Conservation (phyloP, 2,797 vertebrate genomes). For the Pangasius macronema region DNA sequence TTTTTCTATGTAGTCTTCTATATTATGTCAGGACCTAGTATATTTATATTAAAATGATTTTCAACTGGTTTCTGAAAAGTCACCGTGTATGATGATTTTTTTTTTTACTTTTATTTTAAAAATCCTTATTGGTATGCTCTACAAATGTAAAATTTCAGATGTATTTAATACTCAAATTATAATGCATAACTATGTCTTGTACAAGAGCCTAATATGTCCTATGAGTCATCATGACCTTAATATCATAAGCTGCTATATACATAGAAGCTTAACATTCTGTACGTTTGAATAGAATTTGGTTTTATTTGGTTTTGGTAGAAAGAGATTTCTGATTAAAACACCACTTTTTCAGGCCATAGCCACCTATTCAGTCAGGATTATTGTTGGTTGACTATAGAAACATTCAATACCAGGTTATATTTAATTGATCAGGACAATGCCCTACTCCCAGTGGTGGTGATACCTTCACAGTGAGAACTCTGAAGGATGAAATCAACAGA, state of each 20-base stretch:
- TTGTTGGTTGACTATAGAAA: background rate
- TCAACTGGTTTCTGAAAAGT: conserved; percentile 10
- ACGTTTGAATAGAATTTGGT: background rate
- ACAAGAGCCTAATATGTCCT: background rate
- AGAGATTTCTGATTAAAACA: background rate
- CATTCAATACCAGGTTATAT: background rate
- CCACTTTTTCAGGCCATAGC: background rate
- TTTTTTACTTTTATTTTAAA: background rate
- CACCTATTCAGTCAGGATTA: background rate
- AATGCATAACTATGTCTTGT: background rate
- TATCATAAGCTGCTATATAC: conserved; percentile 10
- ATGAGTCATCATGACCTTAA: conserved; percentile 18
- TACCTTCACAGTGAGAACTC: background rate
- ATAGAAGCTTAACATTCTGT: background rate
- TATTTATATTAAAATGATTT: background rate
- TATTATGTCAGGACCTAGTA: conserved; percentile 1
- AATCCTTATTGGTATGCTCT: background rate
- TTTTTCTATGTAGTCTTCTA: conserved; percentile 23
- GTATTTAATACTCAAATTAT: background rate
- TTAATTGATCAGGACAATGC: background rate
- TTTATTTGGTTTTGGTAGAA: background rate
- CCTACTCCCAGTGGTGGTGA: background rate
- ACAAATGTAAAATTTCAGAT: background rate
- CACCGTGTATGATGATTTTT: background rate
- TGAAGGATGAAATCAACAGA: background rate